Evolutionary conservation across 2,888 invertebrate species (phyloP).

Genomic region (Drosophila anceps): DNA sequence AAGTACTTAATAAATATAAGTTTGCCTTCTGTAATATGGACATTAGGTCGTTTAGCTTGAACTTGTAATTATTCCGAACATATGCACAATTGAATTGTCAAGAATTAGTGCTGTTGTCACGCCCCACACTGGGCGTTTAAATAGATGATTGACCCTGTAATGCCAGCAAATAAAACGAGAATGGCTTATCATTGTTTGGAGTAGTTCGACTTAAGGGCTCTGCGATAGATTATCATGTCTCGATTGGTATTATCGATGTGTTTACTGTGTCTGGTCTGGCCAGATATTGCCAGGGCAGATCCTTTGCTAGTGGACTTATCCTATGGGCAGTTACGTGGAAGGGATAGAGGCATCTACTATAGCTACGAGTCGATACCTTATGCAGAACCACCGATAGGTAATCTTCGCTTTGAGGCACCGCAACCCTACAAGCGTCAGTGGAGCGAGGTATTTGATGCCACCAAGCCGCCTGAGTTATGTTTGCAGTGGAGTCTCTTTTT

Average conservation of each 20-base stretch:
- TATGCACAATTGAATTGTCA: neutral
- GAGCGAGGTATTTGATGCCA: conserved; percentile 85
- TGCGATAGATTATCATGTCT: conserved; percentile 15
- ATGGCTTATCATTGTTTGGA: neutral
- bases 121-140: neutral
- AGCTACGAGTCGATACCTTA: conserved; percentile 89
- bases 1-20: neutral
- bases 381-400: conserved; percentile 87
- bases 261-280: neutral
- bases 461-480: conserved; percentile 87
- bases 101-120: neutral
- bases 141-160: neutral
- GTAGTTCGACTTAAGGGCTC: conserved; percentile 1
- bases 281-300: conserved; percentile 4
- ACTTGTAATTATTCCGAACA: neutral
- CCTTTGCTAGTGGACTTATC: conserved; percentile 51
- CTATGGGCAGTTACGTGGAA: conserved; percentile 71
- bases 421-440: conserved; percentile 10
- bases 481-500: conserved; percentile 87
- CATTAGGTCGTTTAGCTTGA: neutral
- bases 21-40: neutral
- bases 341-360: conserved; percentile 83
- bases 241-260: neutral
- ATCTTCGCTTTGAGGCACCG: conserved; percentile 86
- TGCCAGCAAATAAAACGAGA: conserved; percentile 10